These are phyloP conservation scores for Macrostomum cliftonense DNA, from an alignment of 2,888 invertebrate genomes.

Conservation along the genomic window DNA sequence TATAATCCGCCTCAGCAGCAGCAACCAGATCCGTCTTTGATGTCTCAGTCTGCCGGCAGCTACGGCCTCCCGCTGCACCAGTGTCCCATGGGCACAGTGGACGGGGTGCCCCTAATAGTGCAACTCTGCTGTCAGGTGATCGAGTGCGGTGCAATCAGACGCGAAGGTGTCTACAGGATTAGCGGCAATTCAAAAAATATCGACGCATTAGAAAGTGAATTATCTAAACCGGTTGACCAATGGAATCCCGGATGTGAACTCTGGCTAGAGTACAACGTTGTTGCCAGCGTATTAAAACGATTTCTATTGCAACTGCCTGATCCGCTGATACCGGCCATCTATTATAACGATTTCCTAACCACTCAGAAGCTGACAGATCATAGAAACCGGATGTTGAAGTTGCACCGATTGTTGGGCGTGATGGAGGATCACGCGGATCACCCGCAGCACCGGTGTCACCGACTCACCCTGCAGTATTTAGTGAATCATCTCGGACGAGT, in stretches of 20 bases:
- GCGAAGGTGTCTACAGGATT: conserved; percentile 6
- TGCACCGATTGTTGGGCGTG: conserved; percentile 7
- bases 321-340: conserved; percentile 62
- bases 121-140: conserved; percentile 5
- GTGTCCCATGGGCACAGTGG: too few relatives aligned
- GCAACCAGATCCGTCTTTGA: too few relatives aligned
- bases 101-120: conserved; percentile 4
- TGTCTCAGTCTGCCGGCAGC: too few relatives aligned
- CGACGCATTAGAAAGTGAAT: too few relatives aligned
- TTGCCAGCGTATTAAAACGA: conserved; percentile 64
- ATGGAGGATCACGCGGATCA: conserved; percentile 7
- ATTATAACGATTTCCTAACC: conserved; percentile 68
- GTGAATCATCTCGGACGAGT: conserved; percentile 6
- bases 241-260: too few relatives aligned
- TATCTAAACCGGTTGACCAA: too few relatives aligned
- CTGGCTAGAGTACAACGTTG: conserved; percentile 60
- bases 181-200: background rate
- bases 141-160: conserved; percentile 5
- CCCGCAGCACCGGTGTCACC: conserved; percentile 7
- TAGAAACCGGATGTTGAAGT: background rate
- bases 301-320: conserved; percentile 75
- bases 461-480: conserved; percentile 5
- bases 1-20: too few relatives aligned
- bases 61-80: too few relatives aligned
- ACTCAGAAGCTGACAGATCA: conserved; percentile 33